Conservation (phyloP, 2,888 invertebrate species). For the Nineta flava region DNA sequence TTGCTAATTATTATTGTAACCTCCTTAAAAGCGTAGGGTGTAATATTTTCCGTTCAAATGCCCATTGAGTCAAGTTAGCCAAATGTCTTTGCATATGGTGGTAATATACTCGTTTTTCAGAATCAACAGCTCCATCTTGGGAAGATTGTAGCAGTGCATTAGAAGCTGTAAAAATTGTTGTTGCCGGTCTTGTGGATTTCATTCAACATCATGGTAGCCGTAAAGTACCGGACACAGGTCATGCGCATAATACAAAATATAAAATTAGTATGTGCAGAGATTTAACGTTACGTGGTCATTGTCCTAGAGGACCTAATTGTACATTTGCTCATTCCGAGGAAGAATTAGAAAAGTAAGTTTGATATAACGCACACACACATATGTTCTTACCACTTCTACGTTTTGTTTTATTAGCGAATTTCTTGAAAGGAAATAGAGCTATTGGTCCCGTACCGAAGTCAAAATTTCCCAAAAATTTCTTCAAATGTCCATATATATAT, state of each 20-base stretch:
- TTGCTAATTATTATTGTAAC: slow-evolving; percentile 3
- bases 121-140: slow-evolving; percentile 46
- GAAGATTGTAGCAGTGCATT: slow-evolving; percentile 46
- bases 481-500: too few species aligned
- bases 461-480: too few species aligned
- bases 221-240: slow-evolving; percentile 40
- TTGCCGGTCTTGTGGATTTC: slow-evolving; percentile 61
- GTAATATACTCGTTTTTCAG: slow-evolving; percentile 28
- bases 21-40: too few species aligned
- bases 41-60: too few species aligned
- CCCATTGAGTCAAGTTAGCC: too few species aligned
- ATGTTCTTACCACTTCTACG: too few species aligned
- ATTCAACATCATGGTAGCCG: slow-evolving; percentile 57
- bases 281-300: slow-evolving; percentile 58
- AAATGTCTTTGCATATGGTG: too few species aligned
- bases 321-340: slow-evolving; percentile 87
- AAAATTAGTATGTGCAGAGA: slow-evolving; percentile 87
- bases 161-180: slow-evolving; percentile 52
- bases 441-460: too few species aligned
- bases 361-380: background rate
- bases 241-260: slow-evolving; percentile 54
- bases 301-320: slow-evolving; percentile 75
- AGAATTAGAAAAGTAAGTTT: slow-evolving; percentile 62
- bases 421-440: too few species aligned
- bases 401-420: too few species aligned